These are phyloP conservation scores for Meloidogyne exigua DNA, from an alignment of 1,140 invertebrate genomes.

Conservation along the genomic window DNA sequence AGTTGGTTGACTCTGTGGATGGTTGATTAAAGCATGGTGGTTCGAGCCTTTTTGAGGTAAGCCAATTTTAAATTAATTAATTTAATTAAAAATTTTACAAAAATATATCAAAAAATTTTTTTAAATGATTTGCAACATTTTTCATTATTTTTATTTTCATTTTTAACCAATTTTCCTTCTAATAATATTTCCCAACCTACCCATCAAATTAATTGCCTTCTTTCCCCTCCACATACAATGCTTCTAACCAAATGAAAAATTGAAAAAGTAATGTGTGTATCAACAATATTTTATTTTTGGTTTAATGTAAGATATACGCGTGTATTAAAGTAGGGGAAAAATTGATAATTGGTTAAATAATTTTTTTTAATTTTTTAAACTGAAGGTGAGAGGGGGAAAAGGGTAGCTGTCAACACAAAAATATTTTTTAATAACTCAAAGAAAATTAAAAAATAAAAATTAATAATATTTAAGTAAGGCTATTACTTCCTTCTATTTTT, in stretches of 20 bases:
- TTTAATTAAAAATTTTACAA: not conserved
- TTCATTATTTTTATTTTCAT: not conserved
- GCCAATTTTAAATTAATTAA: too few relatives aligned
- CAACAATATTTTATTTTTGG: not conserved
- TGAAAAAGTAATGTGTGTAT: not conserved
- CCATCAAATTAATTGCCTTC: not conserved
- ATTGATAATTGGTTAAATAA: not conserved
- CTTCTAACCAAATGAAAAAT: not conserved
- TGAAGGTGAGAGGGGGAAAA: too few relatives aligned
- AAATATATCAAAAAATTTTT: not conserved
- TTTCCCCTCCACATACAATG: not conserved
- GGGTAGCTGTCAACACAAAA: not conserved
- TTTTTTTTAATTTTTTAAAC: not conserved
- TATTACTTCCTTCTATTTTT: not conserved
- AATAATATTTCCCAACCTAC: constrained; percentile 2
- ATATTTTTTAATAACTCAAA: not conserved
- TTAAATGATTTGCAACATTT: not conserved
- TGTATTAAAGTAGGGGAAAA: not conserved
- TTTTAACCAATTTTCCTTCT: not conserved
- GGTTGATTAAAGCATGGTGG: not conserved
- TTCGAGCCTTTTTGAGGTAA: not conserved
- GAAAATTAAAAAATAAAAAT: not conserved
- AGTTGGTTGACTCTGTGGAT: not conserved
- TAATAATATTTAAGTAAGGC: not conserved
- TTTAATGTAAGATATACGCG: not conserved